Evolutionary conservation across 2,888 invertebrate species (phyloP), one percentile per base, ranked within the genome.

Genomic region (Chrysolina americana): DNA sequence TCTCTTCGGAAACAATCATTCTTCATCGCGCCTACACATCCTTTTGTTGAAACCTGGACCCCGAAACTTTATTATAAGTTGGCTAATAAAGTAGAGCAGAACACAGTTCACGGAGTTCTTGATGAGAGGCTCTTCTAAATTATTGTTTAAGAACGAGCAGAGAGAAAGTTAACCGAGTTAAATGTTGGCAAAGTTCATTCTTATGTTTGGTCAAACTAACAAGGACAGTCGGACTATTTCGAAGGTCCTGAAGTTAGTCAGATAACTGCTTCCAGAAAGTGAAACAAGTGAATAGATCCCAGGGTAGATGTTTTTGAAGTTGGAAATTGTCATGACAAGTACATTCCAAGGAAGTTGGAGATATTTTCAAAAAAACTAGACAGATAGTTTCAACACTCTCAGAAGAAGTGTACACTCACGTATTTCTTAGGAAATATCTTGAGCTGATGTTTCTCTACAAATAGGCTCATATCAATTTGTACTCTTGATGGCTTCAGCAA

Each of bases 141-240:
- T 81, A 82, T 81, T 80, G 81, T 79, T 76, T 66, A 76, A 76
- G 73, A 77, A 78, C 75, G 75, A 78, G 78, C 70, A 63, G 72
- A 70, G 77, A 74, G 80, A 81, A 81, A 81, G 81, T 82, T 81
- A 80, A 81, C 77, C 68, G 76, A 80, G 81, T 80, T 81, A 79
- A 80, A 78, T 75, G 77, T 78, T 79, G 70, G 50, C 76, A 77
- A 80, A 80, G 79, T 79, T 80, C 68, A 65, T 47, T 76, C 72
- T 74, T 74, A 76, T 77, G 78, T 77, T 78, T 80, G 81, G 80
- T 79, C 80, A 78, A 80, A 79, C 79, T 80, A 81, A 81, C 81
- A 79, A 79, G 79, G 80, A 81, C 79, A 78, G 47, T 74, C 65
- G 68, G 74, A 75, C 71, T 71, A 71, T 74, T 76, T 75, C 72